Base-by-base conservation (phyloP, 2,797 vertebrate species). In the Sebastiscus tertius region DNA sequence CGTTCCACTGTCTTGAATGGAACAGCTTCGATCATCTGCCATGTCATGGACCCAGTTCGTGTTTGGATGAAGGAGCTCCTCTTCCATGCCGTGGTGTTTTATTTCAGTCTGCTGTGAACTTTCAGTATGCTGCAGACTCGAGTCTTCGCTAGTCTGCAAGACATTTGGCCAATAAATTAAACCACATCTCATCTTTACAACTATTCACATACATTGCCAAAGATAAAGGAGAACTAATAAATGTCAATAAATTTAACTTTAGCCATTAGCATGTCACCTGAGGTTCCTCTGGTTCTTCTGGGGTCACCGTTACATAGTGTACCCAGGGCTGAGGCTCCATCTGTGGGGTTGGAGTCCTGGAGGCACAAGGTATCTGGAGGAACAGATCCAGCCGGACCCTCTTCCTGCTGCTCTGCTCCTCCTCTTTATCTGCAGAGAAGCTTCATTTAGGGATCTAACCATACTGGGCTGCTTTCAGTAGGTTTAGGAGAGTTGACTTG, bases 281-380 rank as follows among this genome's bases (percentile, higher is more conserved):
- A n/a, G 42, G 4, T 9, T 66, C 54, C 12, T 65, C 64, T 72
- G 59, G 8, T 9, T 66, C 54, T 13, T 65, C 64, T 64, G 63
- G 54, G 49, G 67, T 76, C 12, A 33, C 24, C 55, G 69, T 74
- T 33, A 18, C 36, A 3, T 74, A 52, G 26, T 92, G 77, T 22
- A 68, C 62, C 63, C 79, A 76, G 55, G 58, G 58, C 33, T 54
- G 74, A 42, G 29, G 71, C 72, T 85, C 66, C 6, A 8, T 75
- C 18, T 84, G 84, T 46, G 87, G 84, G 18, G 82, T 69, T 4
- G 88, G 85, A 66, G 46, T 87, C 81, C 74, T 90, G n/a, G 79
- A 72, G 18, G 54, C 33, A 26, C 70, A 65, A 16, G 85, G 83
- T 33, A 68, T 62, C 56, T 88, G 85, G 31, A 89, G 65, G 18